phyloP scores from a whole-genome alignment of 2,113 vertebrate genomes.

The Hucho hucho region DNA sequence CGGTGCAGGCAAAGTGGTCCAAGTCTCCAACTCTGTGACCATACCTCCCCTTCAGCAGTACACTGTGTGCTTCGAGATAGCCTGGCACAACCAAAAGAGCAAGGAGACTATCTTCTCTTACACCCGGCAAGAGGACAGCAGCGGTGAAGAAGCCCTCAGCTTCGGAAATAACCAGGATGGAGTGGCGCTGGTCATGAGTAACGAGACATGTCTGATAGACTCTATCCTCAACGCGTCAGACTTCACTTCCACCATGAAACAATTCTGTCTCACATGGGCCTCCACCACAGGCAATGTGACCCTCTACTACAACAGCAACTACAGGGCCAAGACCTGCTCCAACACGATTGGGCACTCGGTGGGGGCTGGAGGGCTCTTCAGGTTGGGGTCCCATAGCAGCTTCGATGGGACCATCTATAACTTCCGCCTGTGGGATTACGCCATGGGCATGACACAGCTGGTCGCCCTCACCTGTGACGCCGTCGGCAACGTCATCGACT shows the following conservation, averaged over 20 bases:
- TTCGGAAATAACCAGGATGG: slow-evolving; percentile 66
- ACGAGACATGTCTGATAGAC: slow-evolving; percentile 69
- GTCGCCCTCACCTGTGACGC: slow-evolving; percentile 79
- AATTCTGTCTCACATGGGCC: slow-evolving; percentile 81
- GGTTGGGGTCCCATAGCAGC: slow-evolving; percentile 72
- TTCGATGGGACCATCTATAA: slow-evolving; percentile 89
- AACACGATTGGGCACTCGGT: slow-evolving; percentile 60
- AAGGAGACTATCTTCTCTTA: slow-evolving; percentile 84
- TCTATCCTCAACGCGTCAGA: slow-evolving; percentile 61
- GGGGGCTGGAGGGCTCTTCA: slow-evolving; percentile 72
- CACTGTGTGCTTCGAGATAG: slow-evolving; percentile 87
- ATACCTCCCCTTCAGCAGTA: slow-evolving; percentile 82
- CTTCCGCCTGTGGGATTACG: slow-evolving; percentile 88
- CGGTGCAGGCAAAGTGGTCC: slow-evolving; percentile 59
- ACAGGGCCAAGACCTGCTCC: slow-evolving; percentile 64
- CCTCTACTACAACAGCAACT: slow-evolving; percentile 66
- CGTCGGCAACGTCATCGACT: slow-evolving; percentile 87
- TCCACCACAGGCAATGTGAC: slow-evolving; percentile 64
- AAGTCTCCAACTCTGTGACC: slow-evolving; percentile 66
- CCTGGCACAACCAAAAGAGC: slow-evolving; percentile 51
- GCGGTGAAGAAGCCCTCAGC: slow-evolving; percentile 53
- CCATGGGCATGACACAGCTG: slow-evolving; percentile 77
- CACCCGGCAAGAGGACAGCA: neutral
- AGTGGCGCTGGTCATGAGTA: slow-evolving; percentile 62
- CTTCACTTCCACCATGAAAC: slow-evolving; percentile 78